A percentile compares a stretch with the other conserved stretches of the same genome.
Conservation (phyloP, 2,888 invertebrate species). For the Calameuta filiformis region DNA sequence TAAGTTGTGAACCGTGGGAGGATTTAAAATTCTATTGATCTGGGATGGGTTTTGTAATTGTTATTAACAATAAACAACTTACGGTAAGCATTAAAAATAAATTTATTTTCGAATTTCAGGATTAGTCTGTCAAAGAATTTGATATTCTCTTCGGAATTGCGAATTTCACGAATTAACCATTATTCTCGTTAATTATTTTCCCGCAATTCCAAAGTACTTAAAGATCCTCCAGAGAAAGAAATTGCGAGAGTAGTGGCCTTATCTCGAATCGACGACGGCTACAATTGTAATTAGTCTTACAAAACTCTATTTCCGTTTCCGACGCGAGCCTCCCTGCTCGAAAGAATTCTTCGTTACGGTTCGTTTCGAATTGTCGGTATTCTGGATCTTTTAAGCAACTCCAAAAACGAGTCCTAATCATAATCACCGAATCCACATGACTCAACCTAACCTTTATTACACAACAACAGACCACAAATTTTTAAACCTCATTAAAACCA, state of each 20-base stretch:
- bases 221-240: not conserved
- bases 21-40: not conserved
- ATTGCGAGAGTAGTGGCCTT: not conserved
- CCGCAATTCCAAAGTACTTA: not conserved
- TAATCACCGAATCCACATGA: not conserved
- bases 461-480: not conserved
- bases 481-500: not conserved
- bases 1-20: not conserved
- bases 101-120: not conserved
- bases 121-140: not conserved
- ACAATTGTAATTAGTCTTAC: conserved; percentile 1
- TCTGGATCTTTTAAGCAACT: not conserved
- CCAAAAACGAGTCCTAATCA: not conserved
- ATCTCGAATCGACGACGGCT: not conserved
- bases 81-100: too few species aligned
- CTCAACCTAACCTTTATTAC: not conserved
- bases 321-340: not conserved
- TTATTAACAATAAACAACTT: not conserved
- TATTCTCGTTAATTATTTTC: not conserved
- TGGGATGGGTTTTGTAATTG: not conserved
- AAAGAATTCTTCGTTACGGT: not conserved
- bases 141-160: too few species aligned
- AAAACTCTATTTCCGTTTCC: conserved; percentile 6
- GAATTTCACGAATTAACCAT: not conserved
- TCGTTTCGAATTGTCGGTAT: not conserved